Base-by-base conservation (phyloP, 2,888 invertebrate genomes). In the Cyaniris semiargus region DNA sequence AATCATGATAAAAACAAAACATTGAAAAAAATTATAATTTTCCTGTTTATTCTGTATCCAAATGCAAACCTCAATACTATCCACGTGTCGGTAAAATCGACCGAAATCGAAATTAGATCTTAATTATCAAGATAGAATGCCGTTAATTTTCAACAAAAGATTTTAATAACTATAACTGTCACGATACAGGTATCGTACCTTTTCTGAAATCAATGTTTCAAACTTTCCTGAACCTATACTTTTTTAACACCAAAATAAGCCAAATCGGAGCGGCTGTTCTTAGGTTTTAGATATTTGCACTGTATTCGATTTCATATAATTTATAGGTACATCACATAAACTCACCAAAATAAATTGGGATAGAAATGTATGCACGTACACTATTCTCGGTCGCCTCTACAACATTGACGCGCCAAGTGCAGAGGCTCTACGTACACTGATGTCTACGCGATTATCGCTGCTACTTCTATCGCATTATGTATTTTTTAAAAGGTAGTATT, bases 361-460 rank as follows among this genome's bases (percentile, higher is more conserved):
- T 66, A 18, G 1, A 66, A 23, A 60, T 23, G 60, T 66, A 27
- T 66, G 66, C 27, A 66, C 66, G 66, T 66, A 66, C 66, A 31
- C 31, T 66, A 27, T 31, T 27, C 27, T 66, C 5, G 27, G 15
- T 13, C 27, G 27, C 15, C 27, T 66, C 15, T 66, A 31, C 66
- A 6, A 66, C 66, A 66, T 66, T 66, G 66, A 18, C 27, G 66
- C 27, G 27, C 1, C 0, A 6, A 13, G 23, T 23, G 23, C 27
- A 7, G 15, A 27, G 66, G 27, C 66, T 66, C 31, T 18, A 66
- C 31, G 27, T 31, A 31, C 66, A 66, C 66, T 66, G 60, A 66
- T 27, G 27, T 15, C 18, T 27, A 31, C 66, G 27, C 66, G 27
- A 31, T 66, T 21, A 66, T 21, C 27, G 27, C 27, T 13, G 13